These are phyloP conservation scores for Myotis pilosus DNA, from an alignment of 2,797 vertebrate species.

Conservation along the genomic window DNA sequence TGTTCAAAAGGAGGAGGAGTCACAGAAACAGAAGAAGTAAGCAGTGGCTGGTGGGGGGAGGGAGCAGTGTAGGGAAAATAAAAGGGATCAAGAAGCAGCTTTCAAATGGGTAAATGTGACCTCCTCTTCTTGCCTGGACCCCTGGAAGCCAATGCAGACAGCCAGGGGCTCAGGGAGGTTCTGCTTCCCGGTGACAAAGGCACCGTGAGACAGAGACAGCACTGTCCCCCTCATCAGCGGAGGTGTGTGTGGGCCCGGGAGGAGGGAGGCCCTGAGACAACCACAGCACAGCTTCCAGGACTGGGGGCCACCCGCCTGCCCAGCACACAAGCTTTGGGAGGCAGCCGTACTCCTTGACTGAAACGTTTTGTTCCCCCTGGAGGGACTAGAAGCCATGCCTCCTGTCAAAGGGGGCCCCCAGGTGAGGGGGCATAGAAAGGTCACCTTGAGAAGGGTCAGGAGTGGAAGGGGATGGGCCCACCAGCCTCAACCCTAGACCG, in stretches of 20 bases:
- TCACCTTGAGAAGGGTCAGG: background rate
- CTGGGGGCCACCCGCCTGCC: background rate
- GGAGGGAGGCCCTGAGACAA: background rate
- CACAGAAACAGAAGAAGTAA: slow-evolving; percentile 40
- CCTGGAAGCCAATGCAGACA: background rate
- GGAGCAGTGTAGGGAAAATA: background rate
- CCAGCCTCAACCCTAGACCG: background rate
- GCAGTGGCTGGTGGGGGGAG: background rate
- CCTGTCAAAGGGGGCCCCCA: background rate
- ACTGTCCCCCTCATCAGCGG: background rate
- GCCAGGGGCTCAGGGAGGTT: background rate
- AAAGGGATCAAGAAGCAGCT: background rate
- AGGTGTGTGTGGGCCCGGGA: background rate
- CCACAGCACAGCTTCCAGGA: background rate
- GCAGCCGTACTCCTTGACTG: background rate
- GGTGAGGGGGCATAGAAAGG: background rate
- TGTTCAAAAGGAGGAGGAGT: slow-evolving; percentile 23
- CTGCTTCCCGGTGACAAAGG: background rate
- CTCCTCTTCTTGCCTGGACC: background rate
- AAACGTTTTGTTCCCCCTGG: background rate
- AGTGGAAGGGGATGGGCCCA: background rate
- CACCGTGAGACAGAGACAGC: background rate
- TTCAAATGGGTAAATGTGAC: background rate
- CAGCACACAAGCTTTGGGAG: background rate
- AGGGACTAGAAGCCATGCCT: background rate